phyloP scores from a whole-genome alignment of 2,888 invertebrate species.

The Calephelis perditalis region DNA sequence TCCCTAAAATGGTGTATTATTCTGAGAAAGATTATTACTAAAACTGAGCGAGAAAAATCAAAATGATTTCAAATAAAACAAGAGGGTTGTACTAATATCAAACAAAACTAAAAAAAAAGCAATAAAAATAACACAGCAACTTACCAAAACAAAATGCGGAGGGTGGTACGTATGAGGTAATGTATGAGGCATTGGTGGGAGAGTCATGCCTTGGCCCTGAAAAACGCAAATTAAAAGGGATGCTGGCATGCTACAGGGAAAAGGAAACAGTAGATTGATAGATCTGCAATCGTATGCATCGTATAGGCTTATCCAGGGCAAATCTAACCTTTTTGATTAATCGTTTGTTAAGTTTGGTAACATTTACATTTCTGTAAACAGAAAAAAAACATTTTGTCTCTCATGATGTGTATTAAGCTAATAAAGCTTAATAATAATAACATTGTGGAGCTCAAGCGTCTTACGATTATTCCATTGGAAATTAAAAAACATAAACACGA shows the following conservation, averaged over 20 bases:
- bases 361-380: too few species aligned
- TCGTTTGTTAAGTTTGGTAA: not conserved
- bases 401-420: too few species aligned
- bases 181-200: constrained; percentile 74
- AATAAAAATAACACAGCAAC: constrained; percentile 44
- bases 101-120: constrained; percentile 31
- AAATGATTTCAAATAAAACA: constrained; percentile 4
- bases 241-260: constrained; percentile 66
- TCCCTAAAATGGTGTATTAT: too few species aligned
- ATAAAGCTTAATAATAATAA: too few species aligned
- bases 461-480: too few species aligned
- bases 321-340: not conserved
- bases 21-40: too few species aligned
- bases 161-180: constrained; percentile 75
- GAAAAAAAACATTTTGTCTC: too few species aligned
- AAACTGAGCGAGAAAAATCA: not conserved
- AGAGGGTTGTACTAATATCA: not conserved
- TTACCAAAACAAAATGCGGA: constrained; percentile 77
- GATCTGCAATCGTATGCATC: constrained; percentile 8
- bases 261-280: constrained; percentile 37
- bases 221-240: constrained; percentile 65
- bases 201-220: constrained; percentile 75
- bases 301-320: constrained; percentile 4
- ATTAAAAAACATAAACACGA: too few species aligned
- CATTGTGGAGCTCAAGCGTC: too few species aligned